phyloP scores from a whole-genome alignment of 2,888 invertebrate genomes.

The Lottia scabra region DNA sequence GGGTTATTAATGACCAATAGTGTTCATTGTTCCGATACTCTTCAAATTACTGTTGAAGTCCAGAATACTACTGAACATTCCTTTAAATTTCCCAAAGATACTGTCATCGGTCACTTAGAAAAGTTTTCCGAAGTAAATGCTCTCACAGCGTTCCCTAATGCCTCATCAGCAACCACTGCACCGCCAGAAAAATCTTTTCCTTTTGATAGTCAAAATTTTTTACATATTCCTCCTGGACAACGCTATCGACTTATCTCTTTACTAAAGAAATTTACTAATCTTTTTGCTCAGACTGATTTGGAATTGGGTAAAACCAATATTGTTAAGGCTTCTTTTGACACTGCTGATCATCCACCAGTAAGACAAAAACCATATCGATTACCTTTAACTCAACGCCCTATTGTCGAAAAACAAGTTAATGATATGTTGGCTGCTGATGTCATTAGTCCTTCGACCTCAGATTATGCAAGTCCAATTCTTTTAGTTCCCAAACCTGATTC shows the following conservation, averaged over 20 bases:
- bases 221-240: not conserved
- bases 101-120: no score
- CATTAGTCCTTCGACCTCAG: not conserved
- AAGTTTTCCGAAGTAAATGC: no score
- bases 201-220: not conserved
- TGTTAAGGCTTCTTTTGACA: not conserved
- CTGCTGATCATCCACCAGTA: not conserved
- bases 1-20: no score
- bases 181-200: no score
- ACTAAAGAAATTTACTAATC: not conserved
- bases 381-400: not conserved
- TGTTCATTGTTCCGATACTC: no score
- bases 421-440: no score
- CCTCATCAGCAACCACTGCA: no score
- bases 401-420: not conserved
- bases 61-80: no score
- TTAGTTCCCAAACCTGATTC: not conserved
- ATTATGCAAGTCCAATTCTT: constrained; percentile 9
- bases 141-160: no score
- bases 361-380: constrained; percentile 6
- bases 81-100: no score
- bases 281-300: not conserved
- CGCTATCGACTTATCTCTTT: not conserved
- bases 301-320: not conserved
- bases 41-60: no score